Evolutionary conservation across 2,888 invertebrate genomes (phyloP).

Genomic region (Congeria kusceri): DNA sequence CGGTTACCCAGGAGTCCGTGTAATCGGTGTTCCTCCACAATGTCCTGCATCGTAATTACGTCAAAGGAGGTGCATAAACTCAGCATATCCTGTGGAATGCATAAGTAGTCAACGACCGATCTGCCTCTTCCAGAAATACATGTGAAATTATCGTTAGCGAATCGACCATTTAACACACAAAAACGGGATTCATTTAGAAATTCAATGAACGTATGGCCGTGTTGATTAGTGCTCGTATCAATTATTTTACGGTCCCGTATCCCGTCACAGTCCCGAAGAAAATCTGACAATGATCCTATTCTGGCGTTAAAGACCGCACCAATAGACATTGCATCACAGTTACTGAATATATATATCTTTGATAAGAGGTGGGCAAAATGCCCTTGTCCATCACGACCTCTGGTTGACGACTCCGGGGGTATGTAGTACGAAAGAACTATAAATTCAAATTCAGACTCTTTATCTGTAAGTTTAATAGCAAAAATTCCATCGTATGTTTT

Average conservation of each 20-base stretch:
- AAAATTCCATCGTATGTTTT: background rate
- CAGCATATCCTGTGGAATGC: background rate
- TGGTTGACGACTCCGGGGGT: background rate
- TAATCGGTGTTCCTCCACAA: background rate
- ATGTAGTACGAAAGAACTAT: background rate
- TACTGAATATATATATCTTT: background rate
- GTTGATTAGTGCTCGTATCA: background rate
- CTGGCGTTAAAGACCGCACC: slow-evolving; percentile 6
- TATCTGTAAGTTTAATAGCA: background rate
- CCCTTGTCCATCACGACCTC: background rate
- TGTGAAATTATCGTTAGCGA: background rate
- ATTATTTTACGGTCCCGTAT: background rate
- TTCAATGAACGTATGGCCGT: no score
- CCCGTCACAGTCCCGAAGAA: background rate
- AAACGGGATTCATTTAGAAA: no score
- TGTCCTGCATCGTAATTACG: slow-evolving; percentile 12
- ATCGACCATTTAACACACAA: background rate
- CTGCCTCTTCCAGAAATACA: background rate
- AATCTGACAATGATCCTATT: background rate
- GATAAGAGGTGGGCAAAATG: background rate
- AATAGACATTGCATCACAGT: slow-evolving; percentile 6
- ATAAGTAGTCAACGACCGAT: background rate
- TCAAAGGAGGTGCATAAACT: background rate
- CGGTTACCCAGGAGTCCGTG: slow-evolving; percentile 2
- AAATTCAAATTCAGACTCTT: slow-evolving; percentile 4